Percentiles rank a stretch among this genome's conserved stretches.
Evolutionary conservation across 2,113 vertebrate species (phyloP).

Genomic region (Eublepharis macularius): DNA sequence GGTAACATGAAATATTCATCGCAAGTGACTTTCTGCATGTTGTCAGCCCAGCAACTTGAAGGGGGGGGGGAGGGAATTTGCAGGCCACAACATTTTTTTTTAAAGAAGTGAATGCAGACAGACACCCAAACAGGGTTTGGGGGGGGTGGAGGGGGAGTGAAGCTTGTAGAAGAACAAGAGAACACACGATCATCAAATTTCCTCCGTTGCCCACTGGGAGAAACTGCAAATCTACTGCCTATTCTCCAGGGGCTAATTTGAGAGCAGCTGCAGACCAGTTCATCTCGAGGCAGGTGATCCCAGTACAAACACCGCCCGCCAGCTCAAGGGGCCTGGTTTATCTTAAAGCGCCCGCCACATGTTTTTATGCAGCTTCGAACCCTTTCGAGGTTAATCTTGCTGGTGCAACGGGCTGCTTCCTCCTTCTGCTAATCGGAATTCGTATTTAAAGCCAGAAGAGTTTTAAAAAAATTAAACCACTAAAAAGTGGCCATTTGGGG

Average conservation of each 20-base stretch:
- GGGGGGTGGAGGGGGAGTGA: neutral
- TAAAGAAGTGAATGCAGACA: neutral
- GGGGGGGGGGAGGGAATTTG: neutral
- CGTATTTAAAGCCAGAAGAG: neutral
- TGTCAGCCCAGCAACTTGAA: fast-evolving
- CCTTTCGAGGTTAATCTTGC: constrained; percentile 11
- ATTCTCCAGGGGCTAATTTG: constrained; percentile 43
- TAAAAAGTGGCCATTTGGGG: constrained; percentile 14
- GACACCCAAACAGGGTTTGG: fast-evolving
- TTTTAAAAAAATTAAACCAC: neutral
- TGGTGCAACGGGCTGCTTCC: constrained; percentile 22
- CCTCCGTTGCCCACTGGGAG: constrained; percentile 53
- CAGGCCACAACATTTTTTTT: neutral
- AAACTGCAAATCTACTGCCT: constrained; percentile 47
- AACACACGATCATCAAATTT: constrained; percentile 14
- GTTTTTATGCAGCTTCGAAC: neutral
- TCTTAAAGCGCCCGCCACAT: constrained; percentile 53
- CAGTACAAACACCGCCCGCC: constrained; percentile 39
- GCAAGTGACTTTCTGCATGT: neutral
- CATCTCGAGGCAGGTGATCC: constrained; percentile 63
- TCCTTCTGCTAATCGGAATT: constrained; percentile 11
- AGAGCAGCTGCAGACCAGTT: constrained; percentile 66
- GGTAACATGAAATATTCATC: neutral
- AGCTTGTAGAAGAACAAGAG: neutral
- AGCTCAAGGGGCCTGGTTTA: constrained; percentile 49